Evolutionary conservation across 2,797 vertebrate species (phyloP), one percentile per base, ranked within the genome.

Genomic region (Mormyrus proboscirostris): DNA sequence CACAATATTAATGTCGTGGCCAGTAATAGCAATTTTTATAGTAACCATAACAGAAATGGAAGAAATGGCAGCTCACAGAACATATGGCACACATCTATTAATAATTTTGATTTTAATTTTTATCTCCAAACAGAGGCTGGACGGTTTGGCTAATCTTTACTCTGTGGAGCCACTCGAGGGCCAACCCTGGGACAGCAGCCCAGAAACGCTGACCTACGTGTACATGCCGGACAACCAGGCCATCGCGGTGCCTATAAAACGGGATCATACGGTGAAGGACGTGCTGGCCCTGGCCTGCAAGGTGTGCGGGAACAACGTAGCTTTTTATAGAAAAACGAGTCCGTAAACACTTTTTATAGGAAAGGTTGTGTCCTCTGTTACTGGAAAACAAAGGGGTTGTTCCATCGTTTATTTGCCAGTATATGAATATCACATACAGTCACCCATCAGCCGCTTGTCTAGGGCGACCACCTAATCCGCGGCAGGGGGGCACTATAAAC

Each of bases 231-330:
- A 97, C 0, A 93, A 94, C 50, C 96, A 95, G 90, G 95, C 94
- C 12, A 94, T 97, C 84, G 95, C 95, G 0, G 92, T 98, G 90
- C 94, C 93, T 0, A 91, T 97, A 91, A 97, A 95, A 90, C 95
- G 95, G 25, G 97, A 98, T 53, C 95, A 97, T 93, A 96, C 92
- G 33, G 96, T 96, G 4, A 94, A 96, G 59, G 97, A 98, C 90
- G 94, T 98, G 91, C 93, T 98, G 92, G 93, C 94, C 86, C 91
- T 96, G 91, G 97, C 96, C 0, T 98, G 97, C 96, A 97, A 98
- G 97, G 98, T 98, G 94, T 89, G 92, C 51, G 51, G 29, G 83
- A 53, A 53, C 49, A 50, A 0, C 83, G 2, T 47, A 6, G 83
- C 25, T 53, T 47, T 53, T 85, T 85, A 49, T 49, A 50, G 44